These are phyloP conservation scores for Actinia tenebrosa DNA, from an alignment of 64 coral and sea anemone species.

Conservation along the genomic window DNA sequence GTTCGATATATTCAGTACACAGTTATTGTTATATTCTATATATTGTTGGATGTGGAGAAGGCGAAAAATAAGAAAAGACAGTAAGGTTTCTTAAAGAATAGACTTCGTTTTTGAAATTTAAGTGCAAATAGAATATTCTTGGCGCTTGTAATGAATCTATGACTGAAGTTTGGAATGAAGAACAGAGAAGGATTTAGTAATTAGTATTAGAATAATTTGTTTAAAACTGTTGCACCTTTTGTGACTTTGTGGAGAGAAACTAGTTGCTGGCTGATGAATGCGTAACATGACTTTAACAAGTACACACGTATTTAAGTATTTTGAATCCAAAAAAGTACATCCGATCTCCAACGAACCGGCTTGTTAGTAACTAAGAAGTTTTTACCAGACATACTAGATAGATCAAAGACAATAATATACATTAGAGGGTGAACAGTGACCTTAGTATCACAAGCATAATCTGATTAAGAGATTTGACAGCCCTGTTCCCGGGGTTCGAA, in stretches of 20 bases:
- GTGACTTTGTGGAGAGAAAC: not conserved
- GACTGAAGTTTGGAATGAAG: not conserved
- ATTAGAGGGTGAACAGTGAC: not conserved
- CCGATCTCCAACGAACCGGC: not conserved
- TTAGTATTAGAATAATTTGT: not conserved
- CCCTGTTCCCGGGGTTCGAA: not conserved
- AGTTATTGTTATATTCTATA: no score
- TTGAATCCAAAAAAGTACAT: not conserved
- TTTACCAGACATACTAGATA: not conserved
- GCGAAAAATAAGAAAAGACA: no score
- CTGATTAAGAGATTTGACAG: constrained; percentile 17
- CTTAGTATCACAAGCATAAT: not conserved
- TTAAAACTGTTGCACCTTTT: not conserved
- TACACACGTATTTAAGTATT: not conserved
- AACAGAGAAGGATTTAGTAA: not conserved
- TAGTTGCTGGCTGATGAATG: not conserved
- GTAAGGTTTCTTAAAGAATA: no score
- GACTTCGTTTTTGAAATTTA: no score
- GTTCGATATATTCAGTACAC: no score
- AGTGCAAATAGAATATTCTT: no score
- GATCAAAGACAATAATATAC: not conserved
- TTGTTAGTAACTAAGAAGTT: not conserved
- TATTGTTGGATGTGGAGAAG: not conserved
- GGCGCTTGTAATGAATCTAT: no score
- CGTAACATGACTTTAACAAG: not conserved